Evolutionary conservation across 2,888 invertebrate genomes (phyloP).

Genomic region (Meiosimyza platycephala): DNA sequence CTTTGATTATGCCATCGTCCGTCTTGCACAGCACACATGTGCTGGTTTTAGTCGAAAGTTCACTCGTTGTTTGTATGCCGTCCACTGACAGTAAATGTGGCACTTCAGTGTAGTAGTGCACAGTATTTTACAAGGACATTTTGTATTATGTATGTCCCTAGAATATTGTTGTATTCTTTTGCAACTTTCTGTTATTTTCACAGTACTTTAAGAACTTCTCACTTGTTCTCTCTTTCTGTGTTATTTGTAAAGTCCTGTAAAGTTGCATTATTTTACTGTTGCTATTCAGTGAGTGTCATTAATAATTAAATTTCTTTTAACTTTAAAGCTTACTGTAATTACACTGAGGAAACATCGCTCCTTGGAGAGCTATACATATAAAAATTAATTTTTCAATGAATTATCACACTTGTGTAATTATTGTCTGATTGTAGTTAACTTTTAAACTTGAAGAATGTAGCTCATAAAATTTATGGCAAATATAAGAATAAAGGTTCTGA

Average conservation of each 20-base stretch:
- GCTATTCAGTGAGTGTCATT: slow-evolving; percentile 6
- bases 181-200: slow-evolving; percentile 7
- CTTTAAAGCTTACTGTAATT: too few species aligned
- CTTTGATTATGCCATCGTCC: slow-evolving; percentile 1
- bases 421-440: too few species aligned
- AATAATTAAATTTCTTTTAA: background rate
- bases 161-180: background rate
- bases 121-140: background rate
- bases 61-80: background rate
- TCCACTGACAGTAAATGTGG: background rate
- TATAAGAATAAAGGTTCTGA: too few species aligned
- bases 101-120: background rate
- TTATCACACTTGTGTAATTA: too few species aligned
- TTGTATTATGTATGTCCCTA: slow-evolving; percentile 8
- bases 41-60: too few species aligned
- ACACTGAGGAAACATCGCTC: too few species aligned
- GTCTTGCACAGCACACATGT: too few species aligned
- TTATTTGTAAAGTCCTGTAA: too few species aligned
- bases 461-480: too few species aligned
- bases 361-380: too few species aligned
- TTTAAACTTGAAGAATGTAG: too few species aligned
- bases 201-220: background rate
- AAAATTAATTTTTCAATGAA: too few species aligned
- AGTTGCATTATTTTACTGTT: background rate
- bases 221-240: background rate